Evolutionary conservation across 2,113 vertebrate species (phyloP).

Genomic region (Acanthochromis polyacanthus): DNA sequence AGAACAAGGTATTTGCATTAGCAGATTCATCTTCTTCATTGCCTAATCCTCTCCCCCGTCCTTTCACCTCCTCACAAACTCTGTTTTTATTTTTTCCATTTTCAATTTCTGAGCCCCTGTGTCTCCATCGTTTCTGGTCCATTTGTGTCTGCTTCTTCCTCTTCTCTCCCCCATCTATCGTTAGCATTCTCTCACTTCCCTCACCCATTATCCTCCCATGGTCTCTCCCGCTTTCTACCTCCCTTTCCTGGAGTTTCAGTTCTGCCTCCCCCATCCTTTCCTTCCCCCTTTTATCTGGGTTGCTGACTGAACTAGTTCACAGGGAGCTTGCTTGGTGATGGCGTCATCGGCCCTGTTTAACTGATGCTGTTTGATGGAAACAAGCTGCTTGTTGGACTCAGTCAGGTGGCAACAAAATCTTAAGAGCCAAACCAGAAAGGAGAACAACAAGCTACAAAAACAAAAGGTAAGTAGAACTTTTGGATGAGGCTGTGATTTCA

Average conservation of each 20-base stretch:
- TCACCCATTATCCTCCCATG: background rate
- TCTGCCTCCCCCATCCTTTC: conserved; percentile 1
- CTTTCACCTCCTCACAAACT: conserved; percentile 12
- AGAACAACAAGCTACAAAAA: background rate
- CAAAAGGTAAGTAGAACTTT: background rate
- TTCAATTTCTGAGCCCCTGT: conserved; percentile 10
- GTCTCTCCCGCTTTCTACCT: background rate
- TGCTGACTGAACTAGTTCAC: conserved; percentile 75
- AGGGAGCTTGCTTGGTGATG: conserved; percentile 42
- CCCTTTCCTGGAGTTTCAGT: background rate
- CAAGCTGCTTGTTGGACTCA: conserved; percentile 62
- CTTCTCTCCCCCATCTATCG: background rate
- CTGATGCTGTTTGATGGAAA: conserved; percentile 66
- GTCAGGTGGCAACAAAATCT: conserved; percentile 43
- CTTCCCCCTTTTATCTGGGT: conserved; percentile 63
- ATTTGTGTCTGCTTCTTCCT: background rate
- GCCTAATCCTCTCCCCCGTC: conserved; percentile 31
- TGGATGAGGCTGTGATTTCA: background rate
- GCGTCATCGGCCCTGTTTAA: conserved; percentile 61
- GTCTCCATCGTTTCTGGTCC: conserved; percentile 12
- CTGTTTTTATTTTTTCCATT: conserved; percentile 3
- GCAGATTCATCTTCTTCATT: conserved; percentile 40
- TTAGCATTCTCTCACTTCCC: background rate
- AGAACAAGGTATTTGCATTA: conserved; percentile 56
- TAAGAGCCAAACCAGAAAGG: conserved; percentile 5